Conservation (phyloP, 2,888 invertebrate species). For the Dinocampus coccinellae region DNA sequence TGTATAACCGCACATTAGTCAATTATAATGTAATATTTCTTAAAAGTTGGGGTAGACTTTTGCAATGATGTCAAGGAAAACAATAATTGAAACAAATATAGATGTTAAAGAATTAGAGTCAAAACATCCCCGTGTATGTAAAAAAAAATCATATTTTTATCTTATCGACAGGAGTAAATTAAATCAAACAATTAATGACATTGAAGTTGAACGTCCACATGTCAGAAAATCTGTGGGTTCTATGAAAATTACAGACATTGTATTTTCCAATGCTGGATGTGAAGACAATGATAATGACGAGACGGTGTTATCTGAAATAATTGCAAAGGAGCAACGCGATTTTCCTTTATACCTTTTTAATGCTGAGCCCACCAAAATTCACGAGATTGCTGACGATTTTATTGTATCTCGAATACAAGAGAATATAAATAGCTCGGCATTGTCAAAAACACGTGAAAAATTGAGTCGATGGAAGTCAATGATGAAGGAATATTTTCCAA, state of each 20-base stretch:
- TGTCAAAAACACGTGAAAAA: neutral
- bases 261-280: neutral
- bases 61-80: constrained; percentile 19
- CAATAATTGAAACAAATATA: neutral
- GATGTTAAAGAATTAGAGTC: neutral
- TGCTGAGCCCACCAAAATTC: constrained; percentile 42
- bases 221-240: constrained; percentile 24
- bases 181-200: neutral
- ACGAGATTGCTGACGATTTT: constrained; percentile 39
- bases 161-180: constrained; percentile 7
- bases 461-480: neutral
- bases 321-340: neutral
- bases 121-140: constrained; percentile 29
- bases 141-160: constrained; percentile 40
- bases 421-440: neutral
- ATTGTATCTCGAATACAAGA: neutral
- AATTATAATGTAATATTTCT: neutral
- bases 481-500: neutral
- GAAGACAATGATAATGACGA: neutral
- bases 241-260: neutral
- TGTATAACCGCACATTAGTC: neutral
- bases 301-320: neutral
- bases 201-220: neutral
- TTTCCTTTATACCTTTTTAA: constrained; percentile 27
- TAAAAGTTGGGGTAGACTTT: neutral